phyloP scores from a whole-genome alignment of 2,797 vertebrate genomes.

The Gymnodraco acuticeps region DNA sequence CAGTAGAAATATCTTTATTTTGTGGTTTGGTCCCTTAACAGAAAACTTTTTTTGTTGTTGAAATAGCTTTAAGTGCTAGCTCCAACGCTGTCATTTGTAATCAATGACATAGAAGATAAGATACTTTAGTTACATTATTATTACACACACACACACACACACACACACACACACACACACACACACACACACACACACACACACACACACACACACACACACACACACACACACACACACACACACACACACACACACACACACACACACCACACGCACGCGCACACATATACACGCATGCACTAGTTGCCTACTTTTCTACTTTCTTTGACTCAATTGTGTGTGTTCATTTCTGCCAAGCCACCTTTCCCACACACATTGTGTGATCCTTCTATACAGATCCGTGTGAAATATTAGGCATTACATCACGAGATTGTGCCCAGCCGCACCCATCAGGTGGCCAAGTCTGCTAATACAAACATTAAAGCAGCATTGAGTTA shows the following conservation, averaged over 20 bases:
- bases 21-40: not conserved
- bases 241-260: not conserved
- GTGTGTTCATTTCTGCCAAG: not conserved
- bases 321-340: not conserved
- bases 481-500: conserved; percentile 22
- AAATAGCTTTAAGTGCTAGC: not conserved
- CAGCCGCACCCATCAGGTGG: conserved; percentile 38
- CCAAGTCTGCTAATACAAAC: conserved; percentile 16
- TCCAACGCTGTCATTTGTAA: not conserved
- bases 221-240: not conserved
- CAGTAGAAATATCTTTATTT: not conserved
- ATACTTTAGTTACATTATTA: not conserved
- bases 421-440: conserved; percentile 22
- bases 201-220: conserved; percentile 2
- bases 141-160: not conserved
- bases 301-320: not conserved
- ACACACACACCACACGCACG: not conserved
- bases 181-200: not conserved
- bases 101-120: not conserved
- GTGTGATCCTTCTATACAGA: not conserved
- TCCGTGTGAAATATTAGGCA: conserved; percentile 2
- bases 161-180: conserved; percentile 2
- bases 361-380: not conserved
- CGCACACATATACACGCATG: not conserved
- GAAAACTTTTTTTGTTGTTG: not conserved